Evolutionary conservation across 2,888 invertebrate species (phyloP).

Genomic region (Zele albiditarsus): DNA sequence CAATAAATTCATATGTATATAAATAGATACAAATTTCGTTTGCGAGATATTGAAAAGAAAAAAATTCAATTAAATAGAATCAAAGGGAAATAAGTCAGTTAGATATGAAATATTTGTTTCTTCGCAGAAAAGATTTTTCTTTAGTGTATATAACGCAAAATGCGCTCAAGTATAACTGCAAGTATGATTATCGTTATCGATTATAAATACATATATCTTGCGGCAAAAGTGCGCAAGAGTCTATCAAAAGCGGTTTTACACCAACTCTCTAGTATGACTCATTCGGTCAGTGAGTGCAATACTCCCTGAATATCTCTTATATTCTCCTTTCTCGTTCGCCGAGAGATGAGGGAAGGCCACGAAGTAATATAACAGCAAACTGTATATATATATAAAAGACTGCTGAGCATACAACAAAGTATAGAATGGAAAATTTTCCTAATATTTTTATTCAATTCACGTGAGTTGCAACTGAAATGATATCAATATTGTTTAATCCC

Average conservation of each 20-base stretch:
- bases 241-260: slow-evolving; percentile 13
- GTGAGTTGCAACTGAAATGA: no score
- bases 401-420: background rate
- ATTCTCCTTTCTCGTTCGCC: slow-evolving; percentile 1
- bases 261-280: slow-evolving; percentile 14
- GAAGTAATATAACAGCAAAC: slow-evolving; percentile 2
- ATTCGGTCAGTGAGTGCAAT: slow-evolving; percentile 21
- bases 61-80: background rate
- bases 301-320: slow-evolving; percentile 17
- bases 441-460: no score
- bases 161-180: background rate
- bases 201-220: slow-evolving; percentile 15
- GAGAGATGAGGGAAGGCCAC: slow-evolving; percentile 17
- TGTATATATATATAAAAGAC: background rate
- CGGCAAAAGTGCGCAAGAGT: slow-evolving; percentile 16
- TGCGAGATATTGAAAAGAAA: background rate
- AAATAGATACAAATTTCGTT: background rate
- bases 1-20: background rate
- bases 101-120: no score
- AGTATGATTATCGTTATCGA: slow-evolving; percentile 10
- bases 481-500: no score
- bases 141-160: background rate
- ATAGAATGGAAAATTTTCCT: background rate
- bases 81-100: background rate
- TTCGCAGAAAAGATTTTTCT: no score